Base-by-base conservation (phyloP, 1,140 invertebrate genomes). In the Ceratina calcarata region DNA sequence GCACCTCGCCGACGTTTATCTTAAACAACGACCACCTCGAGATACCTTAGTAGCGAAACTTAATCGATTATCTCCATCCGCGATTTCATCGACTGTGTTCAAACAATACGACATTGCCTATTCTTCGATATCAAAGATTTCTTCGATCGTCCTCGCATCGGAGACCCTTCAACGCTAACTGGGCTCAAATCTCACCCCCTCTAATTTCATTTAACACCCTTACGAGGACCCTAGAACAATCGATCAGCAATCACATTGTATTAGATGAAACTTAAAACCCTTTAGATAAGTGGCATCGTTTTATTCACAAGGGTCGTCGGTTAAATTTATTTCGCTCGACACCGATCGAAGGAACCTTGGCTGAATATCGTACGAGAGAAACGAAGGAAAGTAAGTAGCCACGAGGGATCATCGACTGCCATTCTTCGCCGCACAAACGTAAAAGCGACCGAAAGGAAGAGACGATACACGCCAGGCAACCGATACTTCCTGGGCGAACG, bases 1-100 rank as follows among this genome's bases (percentile, higher is more conserved):
- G 32, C 32, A 37, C 6, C 32, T 37, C 32, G 32, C 32, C 32
- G 32, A 37, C 32, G 32, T 37, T 10, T 66, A 64, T 73, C 60
- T n/a, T 27, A 1, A n/a, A 24, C 32, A 24, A 60, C 37, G 53
- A 66, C 49, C 24, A 32, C 20, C 32, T 16, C 18, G 13, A 53
- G 45, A 51, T 18, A 53, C 45, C 20, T 15, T 49, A 22, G 53
- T 55, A 15, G 53, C 53, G 22, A n/a, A 22, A 53, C 16, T 8
- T 16, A 53, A 73, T 53, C 65, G 55, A 68, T 24, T 32, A 60
- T 16, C 57, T 49, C n/a, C 18, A 45, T 61, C 45, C 55, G 65
- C 12, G 55, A 69, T 51, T 69, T 66, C 45, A 68, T 77, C 67
- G 24, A 69, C 22, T n/a, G 74, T 60, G 74, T 76, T 76, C 64